A percentile compares a stretch with the other conserved stretches of the same genome.
phyloP scores from a whole-genome alignment of 1,140 invertebrate species.

The Subanguina moxae region DNA sequence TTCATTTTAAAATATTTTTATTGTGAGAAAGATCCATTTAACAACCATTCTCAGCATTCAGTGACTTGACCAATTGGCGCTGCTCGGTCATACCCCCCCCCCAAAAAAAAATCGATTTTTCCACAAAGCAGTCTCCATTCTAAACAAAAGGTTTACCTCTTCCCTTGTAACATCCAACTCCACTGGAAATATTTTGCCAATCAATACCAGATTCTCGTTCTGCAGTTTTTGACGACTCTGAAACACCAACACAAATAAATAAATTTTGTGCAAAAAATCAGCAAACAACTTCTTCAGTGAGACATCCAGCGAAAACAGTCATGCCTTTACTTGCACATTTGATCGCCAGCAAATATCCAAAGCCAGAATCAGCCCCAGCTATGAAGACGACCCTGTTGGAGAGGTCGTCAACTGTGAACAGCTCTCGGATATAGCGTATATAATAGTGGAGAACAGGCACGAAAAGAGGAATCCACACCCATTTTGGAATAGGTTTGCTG shows the following conservation, averaged over 20 bases:
- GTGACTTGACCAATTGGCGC: no score
- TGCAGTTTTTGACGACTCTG: slow-evolving; percentile 50
- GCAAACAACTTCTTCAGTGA: slow-evolving; percentile 26
- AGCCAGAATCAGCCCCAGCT: slow-evolving; percentile 32
- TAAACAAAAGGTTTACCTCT: background rate
- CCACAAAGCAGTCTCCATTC: slow-evolving; percentile 5
- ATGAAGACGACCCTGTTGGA: slow-evolving; percentile 12
- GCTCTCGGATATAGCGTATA: slow-evolving; percentile 1
- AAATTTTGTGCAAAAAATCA: background rate
- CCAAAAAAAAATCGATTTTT: no score
- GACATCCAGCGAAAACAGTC: slow-evolving; percentile 35
- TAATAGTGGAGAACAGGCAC: slow-evolving; percentile 1
- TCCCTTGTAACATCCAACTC: slow-evolving; percentile 61
- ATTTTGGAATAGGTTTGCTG: background rate
- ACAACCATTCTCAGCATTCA: no score
- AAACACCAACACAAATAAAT: slow-evolving; percentile 11
- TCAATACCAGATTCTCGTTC: slow-evolving; percentile 58
- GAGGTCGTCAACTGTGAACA: background rate
- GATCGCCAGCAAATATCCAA: slow-evolving; percentile 23
- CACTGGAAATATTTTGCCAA: slow-evolving; percentile 43
- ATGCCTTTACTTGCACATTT: slow-evolving; percentile 16
- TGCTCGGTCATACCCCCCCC: no score
- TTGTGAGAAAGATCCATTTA: no score
- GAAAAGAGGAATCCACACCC: background rate
- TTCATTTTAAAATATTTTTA: no score